phyloP scores from a whole-genome alignment of 2,113 vertebrate genomes.

The Colinus virginianus region DNA sequence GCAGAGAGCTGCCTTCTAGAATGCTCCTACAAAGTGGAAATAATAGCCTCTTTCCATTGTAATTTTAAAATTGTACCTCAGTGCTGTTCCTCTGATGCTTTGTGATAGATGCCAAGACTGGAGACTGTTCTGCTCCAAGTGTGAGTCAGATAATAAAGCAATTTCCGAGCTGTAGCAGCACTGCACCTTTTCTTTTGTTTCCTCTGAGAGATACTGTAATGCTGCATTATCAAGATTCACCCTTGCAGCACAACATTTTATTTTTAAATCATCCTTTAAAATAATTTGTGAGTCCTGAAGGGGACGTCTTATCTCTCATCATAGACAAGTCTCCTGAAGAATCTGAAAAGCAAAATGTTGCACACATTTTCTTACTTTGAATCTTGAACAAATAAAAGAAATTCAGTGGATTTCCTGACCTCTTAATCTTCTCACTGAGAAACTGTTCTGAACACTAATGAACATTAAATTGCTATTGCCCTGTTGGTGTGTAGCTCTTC shows the following conservation, averaged over 20 bases:
- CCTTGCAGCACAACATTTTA: neutral
- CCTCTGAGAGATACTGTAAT: constrained; percentile 25
- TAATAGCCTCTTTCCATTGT: constrained; percentile 31
- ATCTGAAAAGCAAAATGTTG: constrained; percentile 5
- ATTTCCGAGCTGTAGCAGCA: constrained; percentile 50
- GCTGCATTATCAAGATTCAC: constrained; percentile 32
- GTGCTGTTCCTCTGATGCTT: constrained; percentile 14
- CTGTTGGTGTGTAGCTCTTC: constrained; percentile 7
- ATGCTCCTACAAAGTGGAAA: constrained; percentile 14
- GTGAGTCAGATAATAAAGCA: constrained; percentile 65
- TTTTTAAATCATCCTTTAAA: constrained; percentile 43
- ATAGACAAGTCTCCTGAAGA: neutral
- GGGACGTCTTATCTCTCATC: neutral
- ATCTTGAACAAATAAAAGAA: constrained; percentile 40
- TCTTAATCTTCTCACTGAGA: constrained; percentile 57
- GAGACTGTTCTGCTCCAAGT: constrained; percentile 9
- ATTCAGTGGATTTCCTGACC: constrained; percentile 37
- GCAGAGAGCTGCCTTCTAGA: constrained; percentile 12
- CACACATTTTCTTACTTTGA: neutral
- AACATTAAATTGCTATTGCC: constrained; percentile 53
- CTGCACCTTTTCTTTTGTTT: constrained; percentile 59
- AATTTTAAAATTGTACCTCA: constrained; percentile 47
- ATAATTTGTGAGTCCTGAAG: constrained; percentile 6
- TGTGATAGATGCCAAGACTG: constrained; percentile 47
- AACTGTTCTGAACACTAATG: constrained; percentile 60